These are phyloP conservation scores for Pegoplata infirma DNA, from an alignment of 2,888 invertebrate species.

Conservation along the genomic window DNA sequence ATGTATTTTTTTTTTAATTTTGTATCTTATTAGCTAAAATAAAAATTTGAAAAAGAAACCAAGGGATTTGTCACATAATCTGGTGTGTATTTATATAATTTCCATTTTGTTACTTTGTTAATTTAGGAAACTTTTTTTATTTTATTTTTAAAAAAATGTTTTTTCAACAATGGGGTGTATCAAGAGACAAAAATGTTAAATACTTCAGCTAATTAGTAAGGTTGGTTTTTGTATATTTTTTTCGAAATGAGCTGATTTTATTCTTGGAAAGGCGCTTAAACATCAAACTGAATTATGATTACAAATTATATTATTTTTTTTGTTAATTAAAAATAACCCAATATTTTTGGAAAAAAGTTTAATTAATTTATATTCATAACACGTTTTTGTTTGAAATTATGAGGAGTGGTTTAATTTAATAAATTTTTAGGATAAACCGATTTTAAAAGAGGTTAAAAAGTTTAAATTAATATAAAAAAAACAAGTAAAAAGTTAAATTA, in stretches of 20 bases:
- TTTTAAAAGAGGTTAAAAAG: too few relatives aligned
- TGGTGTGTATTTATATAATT: slow-evolving; percentile 19
- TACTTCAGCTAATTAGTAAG: slow-evolving; percentile 48
- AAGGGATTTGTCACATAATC: slow-evolving; percentile 52
- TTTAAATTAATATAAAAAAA: too few relatives aligned
- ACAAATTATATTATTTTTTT: neutral
- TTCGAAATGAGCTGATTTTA: neutral
- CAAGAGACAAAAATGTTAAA: slow-evolving; percentile 38
- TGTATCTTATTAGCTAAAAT: slow-evolving; percentile 36
- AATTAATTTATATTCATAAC: neutral
- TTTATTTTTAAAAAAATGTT: slow-evolving; percentile 4
- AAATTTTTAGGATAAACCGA: too few relatives aligned
- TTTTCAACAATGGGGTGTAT: neutral
- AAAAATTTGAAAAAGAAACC: slow-evolving; percentile 12
- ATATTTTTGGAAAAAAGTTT: too few relatives aligned
- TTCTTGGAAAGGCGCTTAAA: neutral
- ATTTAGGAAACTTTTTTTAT: neutral
- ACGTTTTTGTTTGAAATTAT: neutral
- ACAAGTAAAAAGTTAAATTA: too few relatives aligned
- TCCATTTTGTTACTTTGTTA: neutral
- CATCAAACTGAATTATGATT: too few relatives aligned
- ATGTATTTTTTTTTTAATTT: neutral
- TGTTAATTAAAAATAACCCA: neutral
- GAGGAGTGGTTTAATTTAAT: neutral
- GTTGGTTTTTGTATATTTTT: neutral